phyloP scores from a whole-genome alignment of 2,888 invertebrate genomes.

The Rhagophthalmus giganteus region DNA sequence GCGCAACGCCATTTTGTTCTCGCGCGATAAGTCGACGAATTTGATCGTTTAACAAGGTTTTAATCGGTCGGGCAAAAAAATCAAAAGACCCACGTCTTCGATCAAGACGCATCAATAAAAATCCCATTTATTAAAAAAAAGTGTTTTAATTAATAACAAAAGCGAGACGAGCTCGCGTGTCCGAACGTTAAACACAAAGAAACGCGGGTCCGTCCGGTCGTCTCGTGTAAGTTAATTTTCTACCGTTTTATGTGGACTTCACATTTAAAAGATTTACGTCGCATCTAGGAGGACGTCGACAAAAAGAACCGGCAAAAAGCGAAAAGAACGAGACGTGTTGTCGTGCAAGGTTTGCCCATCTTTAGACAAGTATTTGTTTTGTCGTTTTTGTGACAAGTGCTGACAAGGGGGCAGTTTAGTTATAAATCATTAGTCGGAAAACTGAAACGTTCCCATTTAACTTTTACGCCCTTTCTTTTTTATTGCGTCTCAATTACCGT shows the following conservation, averaged over 20 bases:
- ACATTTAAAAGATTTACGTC: slow-evolving; percentile 20
- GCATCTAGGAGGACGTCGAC: slow-evolving; percentile 7
- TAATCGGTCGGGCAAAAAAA: too few relatives aligned
- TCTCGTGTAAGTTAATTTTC: slow-evolving; percentile 20
- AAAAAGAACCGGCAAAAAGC: slow-evolving; percentile 19
- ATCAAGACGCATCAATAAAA: not conserved
- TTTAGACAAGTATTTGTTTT: slow-evolving; percentile 13
- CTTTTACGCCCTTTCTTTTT: too few relatives aligned
- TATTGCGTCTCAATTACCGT: not conserved
- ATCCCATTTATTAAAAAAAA: not conserved
- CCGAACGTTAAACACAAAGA: slow-evolving; percentile 6
- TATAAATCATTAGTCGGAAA: slow-evolving; percentile 18
- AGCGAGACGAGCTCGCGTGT: slow-evolving; percentile 8
- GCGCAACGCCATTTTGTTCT: not conserved
- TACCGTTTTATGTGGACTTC: slow-evolving; percentile 20
- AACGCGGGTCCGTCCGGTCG: slow-evolving; percentile 8
- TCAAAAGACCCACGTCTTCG: not conserved
- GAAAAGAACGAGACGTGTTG: slow-evolving; percentile 22
- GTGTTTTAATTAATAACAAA: not conserved
- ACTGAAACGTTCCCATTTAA: slow-evolving; percentile 4
- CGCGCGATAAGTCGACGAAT: too few relatives aligned
- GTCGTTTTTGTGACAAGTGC: slow-evolving; percentile 14
- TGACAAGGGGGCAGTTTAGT: slow-evolving; percentile 12
- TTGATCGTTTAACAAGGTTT: too few relatives aligned
- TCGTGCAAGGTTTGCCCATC: slow-evolving; percentile 13